phyloP scores from a whole-genome alignment of 1,140 invertebrate genomes.

The Portunus trituberculatus region DNA sequence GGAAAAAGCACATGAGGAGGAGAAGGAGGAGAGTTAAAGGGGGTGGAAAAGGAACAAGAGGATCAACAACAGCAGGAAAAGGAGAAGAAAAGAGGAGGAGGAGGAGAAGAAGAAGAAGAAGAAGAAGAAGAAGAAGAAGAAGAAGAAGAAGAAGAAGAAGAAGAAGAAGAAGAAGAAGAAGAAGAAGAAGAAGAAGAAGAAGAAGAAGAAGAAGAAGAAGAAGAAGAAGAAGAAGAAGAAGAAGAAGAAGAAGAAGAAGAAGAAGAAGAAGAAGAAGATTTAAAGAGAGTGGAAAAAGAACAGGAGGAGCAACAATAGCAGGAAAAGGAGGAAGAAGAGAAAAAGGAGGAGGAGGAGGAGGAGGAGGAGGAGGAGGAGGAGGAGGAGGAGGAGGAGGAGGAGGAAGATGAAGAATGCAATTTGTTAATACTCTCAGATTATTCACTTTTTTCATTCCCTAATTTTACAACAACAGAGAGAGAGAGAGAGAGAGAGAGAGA shows the following conservation, averaged over 20 bases:
- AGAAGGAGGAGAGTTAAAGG: too few species aligned
- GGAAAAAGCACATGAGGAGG: too few species aligned
- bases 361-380: too few species aligned
- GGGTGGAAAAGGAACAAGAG: neutral
- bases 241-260: neutral
- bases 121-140: neutral
- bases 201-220: neutral
- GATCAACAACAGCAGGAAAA: neutral
- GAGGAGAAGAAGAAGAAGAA: neutral
- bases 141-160: too few species aligned
- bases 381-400: too few species aligned
- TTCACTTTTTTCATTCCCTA: too few species aligned
- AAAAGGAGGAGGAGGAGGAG: neutral
- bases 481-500: conserved; percentile 20
- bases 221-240: neutral
- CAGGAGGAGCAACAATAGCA: neutral
- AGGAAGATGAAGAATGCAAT: too few species aligned
- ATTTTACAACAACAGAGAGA: neutral
- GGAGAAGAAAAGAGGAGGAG: too few species aligned
- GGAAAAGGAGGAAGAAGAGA: neutral
- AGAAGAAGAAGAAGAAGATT: neutral
- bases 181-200: too few species aligned
- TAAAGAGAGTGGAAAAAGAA: neutral
- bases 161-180: too few species aligned
- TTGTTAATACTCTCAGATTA: neutral